These are phyloP conservation scores for Sinocyclocheilus grahami DNA, from an alignment of 2,113 vertebrate species.

Conservation along the genomic window DNA sequence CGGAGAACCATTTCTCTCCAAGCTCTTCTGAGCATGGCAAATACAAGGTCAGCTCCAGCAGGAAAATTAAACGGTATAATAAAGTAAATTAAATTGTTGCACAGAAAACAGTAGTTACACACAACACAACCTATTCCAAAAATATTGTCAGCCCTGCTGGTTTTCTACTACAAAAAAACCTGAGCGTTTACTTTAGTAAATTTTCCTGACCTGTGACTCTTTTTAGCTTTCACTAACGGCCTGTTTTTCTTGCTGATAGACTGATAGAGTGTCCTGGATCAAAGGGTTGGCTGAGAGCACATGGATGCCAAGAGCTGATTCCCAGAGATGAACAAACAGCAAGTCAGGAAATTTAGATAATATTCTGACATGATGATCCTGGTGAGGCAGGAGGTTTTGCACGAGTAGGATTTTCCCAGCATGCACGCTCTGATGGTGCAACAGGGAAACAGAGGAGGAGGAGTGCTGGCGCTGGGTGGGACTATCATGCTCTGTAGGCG, in stretches of 20 bases:
- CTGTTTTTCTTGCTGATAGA: constrained; percentile 64
- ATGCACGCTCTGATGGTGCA: constrained; percentile 83
- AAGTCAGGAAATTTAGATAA: not conserved
- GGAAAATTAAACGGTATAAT: no score
- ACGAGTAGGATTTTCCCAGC: constrained; percentile 86
- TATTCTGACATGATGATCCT: constrained; percentile 69
- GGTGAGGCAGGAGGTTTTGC: constrained; percentile 84
- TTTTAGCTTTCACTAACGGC: constrained; percentile 34
- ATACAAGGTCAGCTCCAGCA: not conserved
- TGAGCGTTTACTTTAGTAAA: not conserved
- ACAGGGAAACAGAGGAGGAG: constrained; percentile 65
- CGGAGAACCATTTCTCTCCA: constrained; percentile 12
- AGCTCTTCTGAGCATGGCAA: constrained; percentile 44
- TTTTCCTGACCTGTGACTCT: constrained; percentile 60
- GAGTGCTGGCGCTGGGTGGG: constrained; percentile 59
- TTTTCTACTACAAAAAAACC: not conserved
- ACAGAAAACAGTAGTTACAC: not conserved
- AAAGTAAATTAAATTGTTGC: not conserved
- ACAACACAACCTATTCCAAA: not conserved
- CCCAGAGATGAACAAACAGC: constrained; percentile 2
- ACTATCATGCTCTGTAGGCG: constrained; percentile 76
- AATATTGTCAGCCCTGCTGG: not conserved
- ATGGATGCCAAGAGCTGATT: constrained; percentile 79
- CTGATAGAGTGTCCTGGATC: constrained; percentile 80
- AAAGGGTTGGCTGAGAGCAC: constrained; percentile 78